A percentile compares a stretch with the other conserved stretches of the same genome.
Evolutionary conservation across 1,140 invertebrate genomes (phyloP).

Genomic region (Lordiphosa clarofinis): DNA sequence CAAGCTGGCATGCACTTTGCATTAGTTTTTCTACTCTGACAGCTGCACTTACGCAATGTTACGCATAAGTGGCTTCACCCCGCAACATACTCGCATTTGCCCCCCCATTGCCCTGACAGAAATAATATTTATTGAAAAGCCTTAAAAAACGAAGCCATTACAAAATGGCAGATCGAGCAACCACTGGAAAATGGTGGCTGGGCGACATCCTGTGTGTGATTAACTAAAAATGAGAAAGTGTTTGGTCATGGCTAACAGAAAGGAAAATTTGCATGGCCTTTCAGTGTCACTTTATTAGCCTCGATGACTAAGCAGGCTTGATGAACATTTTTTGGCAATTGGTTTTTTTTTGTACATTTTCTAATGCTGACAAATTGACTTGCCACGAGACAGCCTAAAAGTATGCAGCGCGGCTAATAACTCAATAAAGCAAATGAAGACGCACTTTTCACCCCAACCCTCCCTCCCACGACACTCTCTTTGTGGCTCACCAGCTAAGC

Average conservation of each 20-base stretch:
- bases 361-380: slow-evolving; percentile 51
- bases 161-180: slow-evolving; percentile 13
- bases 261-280: slow-evolving; percentile 42
- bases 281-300: slow-evolving; percentile 50
- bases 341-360: not conserved
- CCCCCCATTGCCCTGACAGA: slow-evolving; percentile 7
- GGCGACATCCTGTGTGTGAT: not conserved
- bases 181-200: slow-evolving; percentile 39
- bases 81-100: slow-evolving; percentile 18
- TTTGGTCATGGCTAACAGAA: slow-evolving; percentile 37
- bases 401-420: slow-evolving; percentile 51
- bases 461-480: slow-evolving; percentile 11
- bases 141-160: not conserved
- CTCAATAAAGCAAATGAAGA: slow-evolving; percentile 58
- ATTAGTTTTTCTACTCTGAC: slow-evolving; percentile 25
- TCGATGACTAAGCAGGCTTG: slow-evolving; percentile 50
- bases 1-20: slow-evolving; percentile 66
- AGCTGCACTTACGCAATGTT: slow-evolving; percentile 68
- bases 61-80: slow-evolving; percentile 48
- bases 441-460: slow-evolving; percentile 1
- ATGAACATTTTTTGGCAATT: slow-evolving; percentile 24
- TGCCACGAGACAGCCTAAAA: slow-evolving; percentile 28
- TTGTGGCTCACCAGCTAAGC: slow-evolving; percentile 48
- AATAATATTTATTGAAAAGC: slow-evolving; percentile 8
- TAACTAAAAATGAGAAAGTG: slow-evolving; percentile 34